Evolutionary conservation across 2,113 vertebrate species (phyloP).

Genomic region (Quiscalus mexicanus): DNA sequence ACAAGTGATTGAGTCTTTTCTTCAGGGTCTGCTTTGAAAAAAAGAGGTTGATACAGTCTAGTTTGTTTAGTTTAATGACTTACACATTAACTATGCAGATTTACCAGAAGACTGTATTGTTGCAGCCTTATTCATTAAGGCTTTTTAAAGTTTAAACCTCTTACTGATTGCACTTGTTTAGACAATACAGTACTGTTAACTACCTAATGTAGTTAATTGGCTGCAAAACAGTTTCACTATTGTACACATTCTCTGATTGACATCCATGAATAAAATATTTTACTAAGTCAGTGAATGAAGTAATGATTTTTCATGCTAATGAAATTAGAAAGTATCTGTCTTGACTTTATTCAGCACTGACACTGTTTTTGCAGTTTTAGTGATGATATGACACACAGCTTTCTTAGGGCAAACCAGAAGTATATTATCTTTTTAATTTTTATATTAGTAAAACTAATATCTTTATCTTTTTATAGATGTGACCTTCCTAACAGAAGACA

Average conservation of each 20-base stretch:
- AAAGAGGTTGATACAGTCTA: neutral
- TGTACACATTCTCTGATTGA: neutral
- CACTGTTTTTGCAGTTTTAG: neutral
- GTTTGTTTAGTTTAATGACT: neutral
- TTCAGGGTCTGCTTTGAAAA: neutral
- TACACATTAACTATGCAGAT: neutral
- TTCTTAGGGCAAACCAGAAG: neutral
- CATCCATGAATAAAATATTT: neutral
- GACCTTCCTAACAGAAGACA: slow-evolving; percentile 90
- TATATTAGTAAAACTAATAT: neutral
- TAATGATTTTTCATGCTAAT: neutral
- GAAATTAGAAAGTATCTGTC: neutral
- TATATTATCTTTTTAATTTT: neutral
- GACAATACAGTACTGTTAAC: neutral
- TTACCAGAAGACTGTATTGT: neutral
- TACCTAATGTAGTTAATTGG: neutral
- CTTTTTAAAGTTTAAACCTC: neutral
- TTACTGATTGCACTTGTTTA: neutral
- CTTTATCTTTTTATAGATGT: slow-evolving; percentile 81
- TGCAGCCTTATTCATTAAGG: neutral
- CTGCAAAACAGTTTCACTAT: neutral
- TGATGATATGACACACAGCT: neutral
- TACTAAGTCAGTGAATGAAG: neutral
- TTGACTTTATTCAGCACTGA: neutral
- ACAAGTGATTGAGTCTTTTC: neutral